These are phyloP conservation scores for Scartelaos histophorus DNA, from an alignment of 2,113 vertebrate species.

Conservation along the genomic window DNA sequence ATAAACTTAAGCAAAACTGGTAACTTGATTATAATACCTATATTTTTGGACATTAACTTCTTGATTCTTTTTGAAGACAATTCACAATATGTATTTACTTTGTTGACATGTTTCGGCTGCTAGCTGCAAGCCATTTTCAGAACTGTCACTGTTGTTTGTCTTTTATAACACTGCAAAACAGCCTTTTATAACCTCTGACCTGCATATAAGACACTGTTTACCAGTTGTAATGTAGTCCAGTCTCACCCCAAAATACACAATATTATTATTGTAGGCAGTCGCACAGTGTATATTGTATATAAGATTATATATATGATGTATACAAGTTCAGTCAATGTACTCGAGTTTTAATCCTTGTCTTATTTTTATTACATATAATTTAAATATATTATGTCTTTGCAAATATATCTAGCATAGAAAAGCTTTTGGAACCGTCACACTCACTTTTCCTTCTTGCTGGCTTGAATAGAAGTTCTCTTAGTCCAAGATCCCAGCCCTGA, in stretches of 20 bases:
- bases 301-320: too few relatives aligned
- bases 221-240: too few relatives aligned
- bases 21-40: not conserved
- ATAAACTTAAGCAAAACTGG: not conserved
- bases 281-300: too few relatives aligned
- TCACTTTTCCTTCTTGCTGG: slow-evolving; percentile 22
- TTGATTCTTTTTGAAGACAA: too few relatives aligned
- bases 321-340: too few relatives aligned
- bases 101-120: too few relatives aligned
- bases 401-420: slow-evolving; percentile 7
- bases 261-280: too few relatives aligned
- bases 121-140: too few relatives aligned
- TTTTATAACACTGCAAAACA: not conserved
- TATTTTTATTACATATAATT: not conserved
- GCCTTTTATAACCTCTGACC: not conserved
- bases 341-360: too few relatives aligned
- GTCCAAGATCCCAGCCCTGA: slow-evolving; percentile 46
- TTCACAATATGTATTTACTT: too few relatives aligned
- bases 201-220: not conserved
- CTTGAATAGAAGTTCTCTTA: slow-evolving; percentile 29
- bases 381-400: not conserved
- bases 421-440: slow-evolving; percentile 17
- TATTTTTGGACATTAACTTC: too few relatives aligned
- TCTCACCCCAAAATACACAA: too few relatives aligned
- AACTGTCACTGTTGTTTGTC: not conserved